Conservation (phyloP, 1,140 invertebrate genomes). For the Drosophila yakuba region DNA sequence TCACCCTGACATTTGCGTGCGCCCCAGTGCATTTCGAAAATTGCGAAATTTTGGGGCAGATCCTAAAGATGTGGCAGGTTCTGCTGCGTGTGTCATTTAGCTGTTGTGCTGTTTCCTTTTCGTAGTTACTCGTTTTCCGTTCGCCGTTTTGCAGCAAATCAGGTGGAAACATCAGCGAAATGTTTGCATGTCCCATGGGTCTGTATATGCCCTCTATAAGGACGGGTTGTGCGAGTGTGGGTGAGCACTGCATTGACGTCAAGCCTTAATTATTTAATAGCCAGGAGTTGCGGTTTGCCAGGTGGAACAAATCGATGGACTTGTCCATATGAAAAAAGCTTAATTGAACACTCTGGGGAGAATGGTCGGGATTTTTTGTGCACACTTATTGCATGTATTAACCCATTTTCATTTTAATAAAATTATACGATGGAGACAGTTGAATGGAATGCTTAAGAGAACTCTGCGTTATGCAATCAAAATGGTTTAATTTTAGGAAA, state of each 20-base stretch:
- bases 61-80: not conserved
- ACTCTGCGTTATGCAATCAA: not conserved
- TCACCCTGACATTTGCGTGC: constrained; percentile 35
- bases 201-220: constrained; percentile 16
- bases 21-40: constrained; percentile 57
- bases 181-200: constrained; percentile 40
- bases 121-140: constrained; percentile 2
- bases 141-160: constrained; percentile 25
- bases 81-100: constrained; percentile 34
- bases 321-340: constrained; percentile 20
- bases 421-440: not conserved
- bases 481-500: not conserved
- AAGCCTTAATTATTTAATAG: constrained; percentile 60
- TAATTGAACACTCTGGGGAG: constrained; percentile 7
- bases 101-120: constrained; percentile 2
- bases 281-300: constrained; percentile 14
- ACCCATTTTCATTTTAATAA: not conserved
- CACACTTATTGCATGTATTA: not conserved
- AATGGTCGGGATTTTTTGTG: not conserved
- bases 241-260: constrained; percentile 59
- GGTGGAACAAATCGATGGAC: constrained; percentile 32
- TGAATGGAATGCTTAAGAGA: not conserved
- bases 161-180: constrained; percentile 40
- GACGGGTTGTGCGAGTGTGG: constrained; percentile 4
- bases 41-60: constrained; percentile 29